Base-by-base conservation (phyloP, 2,113 vertebrate species). In the Amphiprion percula region DNA sequence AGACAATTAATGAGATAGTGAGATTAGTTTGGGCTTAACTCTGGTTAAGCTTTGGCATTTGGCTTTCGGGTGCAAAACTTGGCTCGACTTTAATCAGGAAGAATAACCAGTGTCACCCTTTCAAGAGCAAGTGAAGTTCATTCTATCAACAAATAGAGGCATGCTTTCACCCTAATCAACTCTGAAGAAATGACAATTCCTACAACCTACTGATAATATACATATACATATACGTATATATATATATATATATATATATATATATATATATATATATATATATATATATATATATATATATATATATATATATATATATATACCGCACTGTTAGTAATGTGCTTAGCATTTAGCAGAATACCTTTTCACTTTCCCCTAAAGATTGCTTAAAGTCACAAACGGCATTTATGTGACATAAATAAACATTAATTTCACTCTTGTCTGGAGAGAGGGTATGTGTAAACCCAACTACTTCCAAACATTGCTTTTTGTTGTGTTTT, bases 51-150 rank as follows among this genome's bases (percentile, higher is more conserved):
- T 46, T 0, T 46, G 16, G 17, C 17, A 70, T 46, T 0, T 46
- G 16, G n/a, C 17, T 74, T 74, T 62, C 50, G 19, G 66, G n/a
- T 12, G 67, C 28, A 66, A 39, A 67, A 65, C 30, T 62, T 74
- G 23, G 54, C 65, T 58, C 12, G 10, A 37, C 4, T 66, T 81
- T 46, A 61, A 62, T 30, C 9, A 19, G 8, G 19, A 79, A 59
- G 44, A 17, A 72, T n/a, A 62, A 33, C 11, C 17, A 41, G 49
- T 37, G 44, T 37, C 4, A 2, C 12, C 19, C 17, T 21, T 21
- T 60, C 1, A 52, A 73, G 24, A 62, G 56, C 56, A 62, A 62
- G 10, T 58, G 19, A 61, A 10, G 28, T 30, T 68, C 16, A 68
- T 17, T 60, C 7, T 52, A 30, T 68, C 17, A 52, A 67, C 26